Evolutionary conservation across 2,113 vertebrate species (phyloP).

Genomic region (Cathartes aura): DNA sequence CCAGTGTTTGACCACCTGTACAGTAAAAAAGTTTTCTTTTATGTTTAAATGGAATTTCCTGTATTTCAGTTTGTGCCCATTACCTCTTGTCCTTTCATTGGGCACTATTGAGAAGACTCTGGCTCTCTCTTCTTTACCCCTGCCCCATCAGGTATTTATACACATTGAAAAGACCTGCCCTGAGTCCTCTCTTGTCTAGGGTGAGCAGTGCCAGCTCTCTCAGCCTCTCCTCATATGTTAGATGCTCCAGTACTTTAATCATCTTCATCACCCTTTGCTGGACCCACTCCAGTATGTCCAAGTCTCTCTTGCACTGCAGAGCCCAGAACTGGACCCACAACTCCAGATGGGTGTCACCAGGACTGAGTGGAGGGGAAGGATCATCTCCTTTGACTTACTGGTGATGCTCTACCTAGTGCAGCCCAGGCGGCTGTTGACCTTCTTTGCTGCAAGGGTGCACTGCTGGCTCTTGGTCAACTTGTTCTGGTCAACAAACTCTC

Average conservation of each 20-base stretch:
- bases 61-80: neutral
- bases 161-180: neutral
- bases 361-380: neutral
- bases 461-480: neutral
- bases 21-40: neutral
- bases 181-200: neutral
- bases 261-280: neutral
- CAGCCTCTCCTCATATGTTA: neutral
- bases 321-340: neutral
- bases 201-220: neutral
- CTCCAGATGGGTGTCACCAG: neutral
- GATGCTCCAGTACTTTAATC: neutral
- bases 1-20: neutral
- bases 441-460: neutral
- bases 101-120: neutral
- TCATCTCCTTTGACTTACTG: neutral
- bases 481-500: neutral
- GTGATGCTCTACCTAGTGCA: neutral
- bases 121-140: neutral
- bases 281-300: neutral
- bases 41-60: neutral
- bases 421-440: neutral
- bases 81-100: neutral
- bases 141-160: neutral
- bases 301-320: neutral